Conservation (phyloP, 2,888 invertebrate genomes). For the Epinotia ramella region DNA sequence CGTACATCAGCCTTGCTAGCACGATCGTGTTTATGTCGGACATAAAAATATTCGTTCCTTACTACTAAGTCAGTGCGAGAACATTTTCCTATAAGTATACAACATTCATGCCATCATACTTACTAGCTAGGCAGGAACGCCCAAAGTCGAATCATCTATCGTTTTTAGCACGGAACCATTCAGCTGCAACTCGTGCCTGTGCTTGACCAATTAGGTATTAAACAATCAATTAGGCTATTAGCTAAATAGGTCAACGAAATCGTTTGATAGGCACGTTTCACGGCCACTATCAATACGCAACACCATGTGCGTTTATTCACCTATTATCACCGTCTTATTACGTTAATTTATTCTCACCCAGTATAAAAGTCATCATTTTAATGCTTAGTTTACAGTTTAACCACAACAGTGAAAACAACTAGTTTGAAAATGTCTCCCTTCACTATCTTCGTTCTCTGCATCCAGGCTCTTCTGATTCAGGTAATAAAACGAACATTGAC, state of each 20-base stretch:
- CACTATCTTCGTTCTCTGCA: slow-evolving; percentile 53
- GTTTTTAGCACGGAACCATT: neutral
- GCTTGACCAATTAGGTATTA: neutral
- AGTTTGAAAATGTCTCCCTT: slow-evolving; percentile 57
- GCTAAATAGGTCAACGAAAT: neutral
- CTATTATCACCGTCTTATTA: neutral
- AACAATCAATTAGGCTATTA: neutral
- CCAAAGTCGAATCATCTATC: too few relatives aligned
- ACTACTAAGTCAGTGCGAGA: too few relatives aligned
- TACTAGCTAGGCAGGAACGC: too few relatives aligned
- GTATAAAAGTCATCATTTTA: neutral
- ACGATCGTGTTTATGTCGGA: too few relatives aligned
- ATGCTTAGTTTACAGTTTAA: neutral
- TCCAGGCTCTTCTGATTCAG: slow-evolving; percentile 59
- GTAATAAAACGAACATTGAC: slow-evolving; percentile 46
- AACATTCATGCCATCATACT: too few relatives aligned
- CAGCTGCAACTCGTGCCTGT: neutral
- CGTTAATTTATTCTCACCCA: neutral
- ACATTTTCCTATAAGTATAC: too few relatives aligned
- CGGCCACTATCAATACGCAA: neutral
- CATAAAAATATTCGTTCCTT: too few relatives aligned
- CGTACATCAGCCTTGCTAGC: too few relatives aligned
- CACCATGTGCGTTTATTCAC: slow-evolving; percentile 12
- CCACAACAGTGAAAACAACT: neutral
- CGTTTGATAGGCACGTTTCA: slow-evolving; percentile 1